Conservation (phyloP, 2,888 invertebrate genomes). For the Tipula unca region DNA sequence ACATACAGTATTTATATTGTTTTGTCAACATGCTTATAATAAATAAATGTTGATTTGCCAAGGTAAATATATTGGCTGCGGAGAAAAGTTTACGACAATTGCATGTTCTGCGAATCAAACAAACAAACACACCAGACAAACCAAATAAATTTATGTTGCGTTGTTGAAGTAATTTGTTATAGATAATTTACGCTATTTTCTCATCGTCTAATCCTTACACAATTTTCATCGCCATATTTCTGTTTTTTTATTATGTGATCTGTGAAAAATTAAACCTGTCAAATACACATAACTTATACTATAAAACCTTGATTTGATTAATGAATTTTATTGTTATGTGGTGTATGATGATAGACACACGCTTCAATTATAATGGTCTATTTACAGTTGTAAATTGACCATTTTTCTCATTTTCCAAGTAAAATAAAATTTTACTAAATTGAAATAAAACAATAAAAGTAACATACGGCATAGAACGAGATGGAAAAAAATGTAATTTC, state of each 20-base stretch:
- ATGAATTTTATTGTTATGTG: not conserved
- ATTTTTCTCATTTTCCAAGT: not conserved
- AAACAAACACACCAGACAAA: not conserved
- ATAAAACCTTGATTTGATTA: not conserved
- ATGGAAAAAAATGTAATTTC: not conserved
- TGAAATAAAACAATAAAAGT: not conserved
- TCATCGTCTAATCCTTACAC: not conserved
- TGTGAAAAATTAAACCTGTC: not conserved
- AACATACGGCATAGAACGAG: not conserved
- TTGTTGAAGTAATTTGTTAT: not conserved
- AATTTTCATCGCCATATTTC: not conserved
- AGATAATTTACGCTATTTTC: not conserved
- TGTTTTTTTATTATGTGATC: not conserved
- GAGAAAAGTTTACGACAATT: not conserved
- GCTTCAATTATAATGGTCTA: not conserved
- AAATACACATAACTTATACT: not conserved
- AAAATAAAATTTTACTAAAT: not conserved
- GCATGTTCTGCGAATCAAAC: not conserved
- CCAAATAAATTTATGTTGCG: not conserved
- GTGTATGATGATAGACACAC: not conserved
- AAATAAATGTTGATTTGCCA: not conserved
- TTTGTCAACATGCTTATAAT: not conserved
- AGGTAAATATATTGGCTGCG: not conserved
- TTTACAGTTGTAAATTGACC: not conserved
- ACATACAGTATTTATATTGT: not conserved